Conservation (phyloP, 2,113 vertebrate species). For the Dipodomys merriami region DNA sequence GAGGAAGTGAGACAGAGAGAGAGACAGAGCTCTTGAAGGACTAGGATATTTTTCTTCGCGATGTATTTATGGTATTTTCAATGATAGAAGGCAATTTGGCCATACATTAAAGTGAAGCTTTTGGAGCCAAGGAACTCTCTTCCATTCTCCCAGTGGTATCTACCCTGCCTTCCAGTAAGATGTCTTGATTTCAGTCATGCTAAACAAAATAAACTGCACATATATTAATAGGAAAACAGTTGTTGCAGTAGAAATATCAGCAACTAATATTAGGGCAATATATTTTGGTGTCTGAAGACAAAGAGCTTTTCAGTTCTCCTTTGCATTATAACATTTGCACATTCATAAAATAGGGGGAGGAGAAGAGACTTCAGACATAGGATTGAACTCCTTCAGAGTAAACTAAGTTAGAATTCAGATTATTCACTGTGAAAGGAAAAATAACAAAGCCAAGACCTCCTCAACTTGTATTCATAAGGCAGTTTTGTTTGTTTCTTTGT, state of each 20-base stretch:
- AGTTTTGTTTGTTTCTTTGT: slow-evolving; percentile 6
- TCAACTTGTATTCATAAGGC: not conserved
- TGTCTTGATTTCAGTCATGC: slow-evolving; percentile 65
- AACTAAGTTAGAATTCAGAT: slow-evolving; percentile 61
- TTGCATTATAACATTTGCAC: slow-evolving; percentile 76
- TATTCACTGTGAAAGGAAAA: not conserved
- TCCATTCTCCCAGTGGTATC: slow-evolving; percentile 54
- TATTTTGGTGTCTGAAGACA: slow-evolving; percentile 73
- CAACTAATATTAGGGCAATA: slow-evolving; percentile 70
- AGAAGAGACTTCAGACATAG: slow-evolving; percentile 41
- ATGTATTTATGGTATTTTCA: slow-evolving; percentile 51
- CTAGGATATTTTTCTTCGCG: slow-evolving; percentile 54
- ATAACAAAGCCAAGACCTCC: not conserved
- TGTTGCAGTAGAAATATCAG: slow-evolving; percentile 70
- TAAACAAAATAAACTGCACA: slow-evolving; percentile 73
- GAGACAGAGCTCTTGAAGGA: not conserved
- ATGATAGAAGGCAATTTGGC: slow-evolving; percentile 41
- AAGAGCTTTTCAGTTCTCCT: slow-evolving; percentile 75
- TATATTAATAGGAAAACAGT: slow-evolving; percentile 76
- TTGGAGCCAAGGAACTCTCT: slow-evolving; percentile 58
- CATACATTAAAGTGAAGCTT: slow-evolving; percentile 67
- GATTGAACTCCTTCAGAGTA: slow-evolving; percentile 33
- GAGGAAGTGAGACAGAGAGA: no score
- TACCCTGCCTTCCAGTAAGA: slow-evolving; percentile 55
- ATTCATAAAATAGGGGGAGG: slow-evolving; percentile 56